Evolutionary conservation across 2,113 vertebrate genomes (phyloP), one percentile per base, ranked within the genome.

Genomic region (Labeo catla): DNA sequence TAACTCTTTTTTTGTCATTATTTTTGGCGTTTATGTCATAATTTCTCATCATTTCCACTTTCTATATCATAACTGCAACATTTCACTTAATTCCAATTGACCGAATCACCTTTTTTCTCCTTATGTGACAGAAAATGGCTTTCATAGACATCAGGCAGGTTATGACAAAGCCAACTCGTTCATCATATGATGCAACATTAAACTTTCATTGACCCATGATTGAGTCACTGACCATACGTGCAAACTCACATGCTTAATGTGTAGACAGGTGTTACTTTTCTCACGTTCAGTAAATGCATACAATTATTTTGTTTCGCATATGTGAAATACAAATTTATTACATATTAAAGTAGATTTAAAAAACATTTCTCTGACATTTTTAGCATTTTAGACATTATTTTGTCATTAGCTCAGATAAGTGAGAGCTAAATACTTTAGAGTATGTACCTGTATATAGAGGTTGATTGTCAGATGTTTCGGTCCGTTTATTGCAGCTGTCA

Each of bases 211-310:
- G 36, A 61, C 36, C 54, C 11, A 28, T 28, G 28, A 28, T 11
- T 61, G 77, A 80, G 36, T 80, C 57, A 23, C 12, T 80, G 9
- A 61, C 57, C 77, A 19, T 61, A 59, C 77, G 54, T 61, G 36
- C 54, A 4, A 8, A 21, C 54, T 21, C 9, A 2, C 54, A 80
- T n/a, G 36, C 6, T 80, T n/a, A 7, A 5, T 5, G 11, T 10
- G 4, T 39, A 39, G 39, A 16, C 8, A 34, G 15, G 8, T 19
- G 8, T 52, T 9, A 36, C 13, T 7, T 16, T 8, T 57, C 52
- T 1, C 52, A 57, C 6, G 5, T 19, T 19, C 6, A 11, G 28
- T 28, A 65, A 15, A 70, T 19, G 52, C 66, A 43, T 13, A 19
- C 8, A 39, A 39, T 39, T 8, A 39, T 68, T 36, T 39, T 36